These are phyloP conservation scores for Aix galericulata DNA, from an alignment of 2,113 vertebrate species.

Conservation along the genomic window DNA sequence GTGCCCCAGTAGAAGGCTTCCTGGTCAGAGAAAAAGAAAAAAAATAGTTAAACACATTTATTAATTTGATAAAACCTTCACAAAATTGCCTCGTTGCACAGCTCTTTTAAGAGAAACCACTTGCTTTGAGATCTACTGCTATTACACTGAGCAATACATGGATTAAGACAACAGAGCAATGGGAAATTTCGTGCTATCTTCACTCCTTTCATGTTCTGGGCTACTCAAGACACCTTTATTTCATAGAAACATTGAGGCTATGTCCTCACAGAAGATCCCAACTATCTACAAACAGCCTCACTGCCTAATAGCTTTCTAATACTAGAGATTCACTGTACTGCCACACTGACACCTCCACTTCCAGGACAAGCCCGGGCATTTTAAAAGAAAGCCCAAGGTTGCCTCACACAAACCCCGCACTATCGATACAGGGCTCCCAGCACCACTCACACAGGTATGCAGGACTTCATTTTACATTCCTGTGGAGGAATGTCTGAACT, in stretches of 20 bases:
- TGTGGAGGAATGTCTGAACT: rapidly evolving
- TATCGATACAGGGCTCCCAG: background rate
- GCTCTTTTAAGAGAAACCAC: background rate
- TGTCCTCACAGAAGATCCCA: background rate
- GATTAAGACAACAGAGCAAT: background rate
- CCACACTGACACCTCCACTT: rapidly evolving
- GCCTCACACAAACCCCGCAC: background rate
- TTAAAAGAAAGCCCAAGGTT: rapidly evolving
- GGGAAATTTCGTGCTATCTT: background rate
- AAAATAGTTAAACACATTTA: background rate
- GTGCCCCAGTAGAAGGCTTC: constrained; percentile 81
- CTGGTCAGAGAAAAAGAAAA: constrained; percentile 67
- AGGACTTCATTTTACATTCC: background rate
- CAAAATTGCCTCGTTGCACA: background rate
- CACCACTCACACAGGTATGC: background rate
- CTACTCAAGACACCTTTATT: background rate
- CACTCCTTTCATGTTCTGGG: background rate
- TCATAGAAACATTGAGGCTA: background rate
- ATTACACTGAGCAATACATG: background rate
- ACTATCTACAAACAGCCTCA: background rate
- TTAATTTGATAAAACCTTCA: background rate
- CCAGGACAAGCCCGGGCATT: background rate
- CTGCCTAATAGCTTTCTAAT: background rate
- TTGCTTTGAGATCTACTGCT: background rate
- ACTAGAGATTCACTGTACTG: background rate